These are phyloP conservation scores for Gambusia holbrooki DNA, from an alignment of 2,113 vertebrate genomes.

Conservation along the genomic window DNA sequence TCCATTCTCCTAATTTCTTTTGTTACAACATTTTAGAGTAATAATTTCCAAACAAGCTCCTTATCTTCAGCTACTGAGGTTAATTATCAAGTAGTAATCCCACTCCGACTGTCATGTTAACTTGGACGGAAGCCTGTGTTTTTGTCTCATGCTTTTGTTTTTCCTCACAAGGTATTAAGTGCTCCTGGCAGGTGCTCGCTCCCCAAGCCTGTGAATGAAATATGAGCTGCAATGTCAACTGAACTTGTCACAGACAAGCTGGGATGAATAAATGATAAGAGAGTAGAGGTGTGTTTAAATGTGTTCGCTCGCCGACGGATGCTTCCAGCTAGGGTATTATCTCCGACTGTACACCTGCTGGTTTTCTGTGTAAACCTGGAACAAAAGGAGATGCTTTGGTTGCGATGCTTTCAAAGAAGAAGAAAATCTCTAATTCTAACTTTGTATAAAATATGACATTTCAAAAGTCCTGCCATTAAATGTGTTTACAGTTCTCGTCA, in stretches of 20 bases:
- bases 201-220: conserved; percentile 71
- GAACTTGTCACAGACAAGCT: conserved; percentile 77
- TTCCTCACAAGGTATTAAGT: conserved; percentile 63
- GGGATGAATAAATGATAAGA: conserved; percentile 77
- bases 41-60: conserved; percentile 37
- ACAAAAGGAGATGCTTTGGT: conserved; percentile 32
- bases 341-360: conserved; percentile 60
- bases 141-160: conserved; percentile 46
- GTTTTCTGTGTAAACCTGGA: conserved; percentile 52
- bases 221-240: conserved; percentile 77
- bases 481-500: conserved; percentile 59
- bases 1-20: conserved; percentile 40
- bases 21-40: conserved; percentile 43
- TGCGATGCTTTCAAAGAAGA: conserved; percentile 33
- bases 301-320: conserved; percentile 63
- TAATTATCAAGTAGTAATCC: conserved; percentile 72
- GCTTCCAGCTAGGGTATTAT: conserved; percentile 60
- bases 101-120: conserved; percentile 63
- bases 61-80: conserved; percentile 61
- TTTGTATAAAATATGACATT: conserved; percentile 23
- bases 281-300: conserved; percentile 72
- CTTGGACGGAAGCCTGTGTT: conserved; percentile 45
- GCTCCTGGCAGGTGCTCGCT: conserved; percentile 69
- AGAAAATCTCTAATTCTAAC: conserved; percentile 25
- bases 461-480: conserved; percentile 44